A percentile compares a stretch with the other conserved stretches of the same genome.
Evolutionary conservation across 2,797 vertebrate genomes (phyloP).

Genomic region (Adrianichthys oophorus): DNA sequence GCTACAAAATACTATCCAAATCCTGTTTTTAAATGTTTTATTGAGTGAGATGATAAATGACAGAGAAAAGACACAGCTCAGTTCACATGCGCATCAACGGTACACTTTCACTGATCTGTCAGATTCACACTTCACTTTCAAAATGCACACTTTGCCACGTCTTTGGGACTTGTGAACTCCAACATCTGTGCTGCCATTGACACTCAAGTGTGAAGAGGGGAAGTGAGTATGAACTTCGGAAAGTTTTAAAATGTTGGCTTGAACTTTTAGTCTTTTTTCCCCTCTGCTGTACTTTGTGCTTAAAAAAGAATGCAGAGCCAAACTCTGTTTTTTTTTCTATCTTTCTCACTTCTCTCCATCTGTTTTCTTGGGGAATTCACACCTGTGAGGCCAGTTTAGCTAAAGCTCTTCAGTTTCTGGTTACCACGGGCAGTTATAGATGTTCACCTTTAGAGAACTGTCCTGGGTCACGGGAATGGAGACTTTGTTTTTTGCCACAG

Average conservation of each 20-base stretch:
- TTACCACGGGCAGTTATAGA: conserved; percentile 60
- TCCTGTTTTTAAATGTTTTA: too few species aligned
- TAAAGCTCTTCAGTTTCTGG: conserved; percentile 49
- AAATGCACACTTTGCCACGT: conserved; percentile 32
- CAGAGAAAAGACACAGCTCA: background rate
- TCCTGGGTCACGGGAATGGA: conserved; percentile 37
- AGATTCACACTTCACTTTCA: conserved; percentile 21
- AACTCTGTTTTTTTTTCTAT: conserved; percentile 39
- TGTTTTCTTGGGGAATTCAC: conserved; percentile 60
- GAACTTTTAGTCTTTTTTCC: conserved; percentile 52
- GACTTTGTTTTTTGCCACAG: conserved; percentile 21
- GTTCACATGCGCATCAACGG: background rate
- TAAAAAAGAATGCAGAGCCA: conserved; percentile 24
- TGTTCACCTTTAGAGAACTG: conserved; percentile 40
- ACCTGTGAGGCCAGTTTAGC: conserved; percentile 45
- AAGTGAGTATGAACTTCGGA: conserved; percentile 50
- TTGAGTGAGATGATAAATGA: too few species aligned
- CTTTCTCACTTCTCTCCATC: conserved; percentile 66
- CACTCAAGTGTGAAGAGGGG: conserved; percentile 5
- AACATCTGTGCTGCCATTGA: conserved; percentile 52
- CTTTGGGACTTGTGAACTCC: conserved; percentile 42
- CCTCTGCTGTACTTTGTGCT: conserved; percentile 33
- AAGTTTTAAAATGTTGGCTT: conserved; percentile 65
- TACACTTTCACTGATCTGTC: conserved; percentile 5
- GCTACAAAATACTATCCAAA: too few species aligned